Evolutionary conservation across 1,140 invertebrate genomes (phyloP).

Genomic region (Ceratoteleas bidentatus): DNA sequence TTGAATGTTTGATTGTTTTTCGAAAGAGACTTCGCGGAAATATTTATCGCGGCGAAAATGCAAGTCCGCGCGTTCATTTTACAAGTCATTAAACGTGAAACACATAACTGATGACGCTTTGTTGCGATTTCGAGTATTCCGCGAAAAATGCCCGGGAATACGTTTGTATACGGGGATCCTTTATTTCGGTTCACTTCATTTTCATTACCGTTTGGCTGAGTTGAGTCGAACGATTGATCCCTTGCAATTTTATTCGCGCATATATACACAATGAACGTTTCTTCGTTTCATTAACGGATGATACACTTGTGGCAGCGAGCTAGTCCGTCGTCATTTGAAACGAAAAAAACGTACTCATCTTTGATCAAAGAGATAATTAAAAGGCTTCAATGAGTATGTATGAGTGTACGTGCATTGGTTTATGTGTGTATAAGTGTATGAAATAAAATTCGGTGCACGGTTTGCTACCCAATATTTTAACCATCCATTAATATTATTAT

Average conservation of each 20-base stretch:
- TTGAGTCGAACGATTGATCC: constrained; percentile 44
- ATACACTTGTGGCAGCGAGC: constrained; percentile 28
- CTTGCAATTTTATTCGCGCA: constrained; percentile 43
- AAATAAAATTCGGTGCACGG: too few relatives aligned
- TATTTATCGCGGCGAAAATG: neutral
- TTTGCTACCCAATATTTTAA: too few relatives aligned
- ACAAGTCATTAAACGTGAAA: constrained; percentile 16
- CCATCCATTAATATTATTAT: too few relatives aligned
- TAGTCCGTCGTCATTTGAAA: constrained; percentile 22
- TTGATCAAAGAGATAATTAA: constrained; percentile 43
- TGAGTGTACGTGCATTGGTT: too few relatives aligned
- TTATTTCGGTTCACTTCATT: constrained; percentile 56
- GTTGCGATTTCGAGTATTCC: constrained; percentile 18
- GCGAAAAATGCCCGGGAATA: constrained; percentile 6
- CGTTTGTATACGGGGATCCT: constrained; percentile 17
- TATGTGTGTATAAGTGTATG: too few relatives aligned
- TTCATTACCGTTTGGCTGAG: constrained; percentile 52
- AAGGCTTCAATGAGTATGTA: constrained; percentile 26
- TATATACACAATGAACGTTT: constrained; percentile 35
- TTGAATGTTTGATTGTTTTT: constrained; percentile 1
- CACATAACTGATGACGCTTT: neutral
- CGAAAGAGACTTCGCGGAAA: neutral
- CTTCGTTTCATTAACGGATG: constrained; percentile 48
- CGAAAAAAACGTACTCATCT: constrained; percentile 38
- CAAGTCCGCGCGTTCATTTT: neutral